Evolutionary conservation across 2,888 invertebrate species (phyloP).

Genomic region (Rhagophthalmus giganteus): DNA sequence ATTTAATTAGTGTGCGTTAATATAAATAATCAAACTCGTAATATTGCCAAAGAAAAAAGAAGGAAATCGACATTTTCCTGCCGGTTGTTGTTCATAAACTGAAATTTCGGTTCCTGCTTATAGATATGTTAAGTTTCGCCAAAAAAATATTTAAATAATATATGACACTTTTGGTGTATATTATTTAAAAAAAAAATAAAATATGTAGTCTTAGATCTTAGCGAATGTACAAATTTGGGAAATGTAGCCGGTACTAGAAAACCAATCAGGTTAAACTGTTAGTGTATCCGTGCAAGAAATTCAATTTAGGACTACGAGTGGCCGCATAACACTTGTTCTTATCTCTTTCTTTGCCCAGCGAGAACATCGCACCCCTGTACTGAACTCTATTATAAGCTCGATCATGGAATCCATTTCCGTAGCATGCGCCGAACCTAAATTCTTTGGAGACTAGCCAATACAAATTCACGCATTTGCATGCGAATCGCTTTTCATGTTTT

Average conservation of each 20-base stretch:
- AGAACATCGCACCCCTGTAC: slow-evolving; percentile 33
- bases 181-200: not conserved
- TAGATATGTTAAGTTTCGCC: too few species aligned
- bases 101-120: too few species aligned
- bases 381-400: slow-evolving; percentile 49
- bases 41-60: too few species aligned
- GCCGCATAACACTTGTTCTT: slow-evolving; percentile 49
- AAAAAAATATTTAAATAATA: too few species aligned
- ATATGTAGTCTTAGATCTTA: not conserved
- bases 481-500: slow-evolving; percentile 23
- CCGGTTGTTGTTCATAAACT: too few species aligned
- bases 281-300: slow-evolving; percentile 49
- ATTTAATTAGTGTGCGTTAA: too few species aligned
- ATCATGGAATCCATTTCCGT: slow-evolving; percentile 50
- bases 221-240: slow-evolving; percentile 15
- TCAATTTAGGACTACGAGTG: slow-evolving; percentile 48
- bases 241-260: slow-evolving; percentile 36
- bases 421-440: slow-evolving; percentile 32
- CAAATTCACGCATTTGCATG: slow-evolving; percentile 33
- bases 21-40: too few species aligned
- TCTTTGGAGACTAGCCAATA: slow-evolving; percentile 40
- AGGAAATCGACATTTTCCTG: too few species aligned
- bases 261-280: slow-evolving; percentile 43
- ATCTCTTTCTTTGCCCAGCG: slow-evolving; percentile 35
- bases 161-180: too few species aligned